Evolutionary conservation across 1,140 invertebrate genomes (phyloP).

Genomic region (Meloidogyne floridensis): DNA sequence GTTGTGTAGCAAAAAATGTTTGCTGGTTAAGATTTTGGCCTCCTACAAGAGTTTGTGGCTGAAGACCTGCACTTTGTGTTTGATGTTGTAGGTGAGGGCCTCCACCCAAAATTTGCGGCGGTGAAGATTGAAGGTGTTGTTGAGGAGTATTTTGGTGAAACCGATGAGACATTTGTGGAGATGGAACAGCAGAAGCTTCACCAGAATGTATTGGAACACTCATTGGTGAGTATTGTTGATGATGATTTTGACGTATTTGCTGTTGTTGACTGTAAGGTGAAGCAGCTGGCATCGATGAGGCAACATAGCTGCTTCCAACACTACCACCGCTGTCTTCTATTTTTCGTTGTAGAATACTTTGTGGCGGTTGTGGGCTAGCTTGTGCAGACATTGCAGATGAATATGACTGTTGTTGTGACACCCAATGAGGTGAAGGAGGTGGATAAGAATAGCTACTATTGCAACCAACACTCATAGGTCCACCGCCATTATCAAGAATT

Average conservation of each 20-base stretch:
- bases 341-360: not conserved
- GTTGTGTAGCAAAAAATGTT: not conserved
- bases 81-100: not conserved
- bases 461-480: not conserved
- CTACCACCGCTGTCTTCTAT: not conserved
- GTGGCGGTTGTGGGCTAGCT: conserved; percentile 1
- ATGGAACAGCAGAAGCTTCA: conserved; percentile 3
- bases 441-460: not conserved
- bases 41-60: not conserved
- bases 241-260: not conserved
- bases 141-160: not conserved
- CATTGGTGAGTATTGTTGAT: not conserved
- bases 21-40: conserved; percentile 8
- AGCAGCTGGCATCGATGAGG: not conserved
- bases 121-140: not conserved
- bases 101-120: conserved; percentile 5
- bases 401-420: not conserved
- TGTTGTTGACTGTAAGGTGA: conserved; percentile 3
- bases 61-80: not conserved
- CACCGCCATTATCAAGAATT: not conserved
- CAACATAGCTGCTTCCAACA: not conserved
- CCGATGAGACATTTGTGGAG: not conserved
- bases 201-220: conserved; percentile 6
- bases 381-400: conserved; percentile 1
- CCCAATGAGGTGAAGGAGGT: not conserved